Evolutionary conservation across 2,113 vertebrate species (phyloP).

Genomic region (Labeo rohita): DNA sequence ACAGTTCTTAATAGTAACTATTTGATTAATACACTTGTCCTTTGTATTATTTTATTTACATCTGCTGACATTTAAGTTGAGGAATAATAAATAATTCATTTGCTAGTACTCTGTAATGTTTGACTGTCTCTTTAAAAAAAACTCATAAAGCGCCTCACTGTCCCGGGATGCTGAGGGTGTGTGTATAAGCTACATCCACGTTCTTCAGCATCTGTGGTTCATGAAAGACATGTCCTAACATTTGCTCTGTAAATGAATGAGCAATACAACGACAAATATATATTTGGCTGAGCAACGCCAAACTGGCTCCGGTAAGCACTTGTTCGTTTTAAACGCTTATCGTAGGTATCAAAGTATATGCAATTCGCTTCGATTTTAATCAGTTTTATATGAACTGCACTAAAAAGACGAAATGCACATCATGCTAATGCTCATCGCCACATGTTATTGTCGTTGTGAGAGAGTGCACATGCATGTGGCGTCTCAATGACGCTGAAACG

Average conservation of each 20-base stretch:
- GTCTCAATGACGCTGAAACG: constrained; percentile 7
- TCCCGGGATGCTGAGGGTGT: constrained; percentile 58
- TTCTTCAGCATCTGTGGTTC: constrained; percentile 30
- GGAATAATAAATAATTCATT: not conserved
- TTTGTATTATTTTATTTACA: not conserved
- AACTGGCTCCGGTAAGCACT: constrained; percentile 31
- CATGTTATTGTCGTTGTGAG: not conserved
- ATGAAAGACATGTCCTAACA: not conserved
- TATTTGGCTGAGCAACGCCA: not conserved
- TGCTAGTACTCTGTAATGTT: not conserved
- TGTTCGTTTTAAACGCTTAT: not conserved
- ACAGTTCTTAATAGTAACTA: not conserved
- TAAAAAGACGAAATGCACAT: not conserved
- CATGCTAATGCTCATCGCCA: not conserved
- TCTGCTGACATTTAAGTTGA: not conserved
- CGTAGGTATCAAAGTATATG: not conserved
- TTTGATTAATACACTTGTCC: not conserved
- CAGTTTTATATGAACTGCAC: not conserved
- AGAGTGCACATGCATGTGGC: not conserved
- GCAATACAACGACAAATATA: not conserved
- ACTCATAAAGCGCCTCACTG: constrained; percentile 17
- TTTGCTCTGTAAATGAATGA: constrained; percentile 2
- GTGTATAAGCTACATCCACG: constrained; percentile 34
- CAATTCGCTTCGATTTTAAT: not conserved
- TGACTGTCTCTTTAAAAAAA: constrained; percentile 37